These are phyloP conservation scores for Dendroctonus valens DNA, from an alignment of 1,140 invertebrate species.

Conservation along the genomic window DNA sequence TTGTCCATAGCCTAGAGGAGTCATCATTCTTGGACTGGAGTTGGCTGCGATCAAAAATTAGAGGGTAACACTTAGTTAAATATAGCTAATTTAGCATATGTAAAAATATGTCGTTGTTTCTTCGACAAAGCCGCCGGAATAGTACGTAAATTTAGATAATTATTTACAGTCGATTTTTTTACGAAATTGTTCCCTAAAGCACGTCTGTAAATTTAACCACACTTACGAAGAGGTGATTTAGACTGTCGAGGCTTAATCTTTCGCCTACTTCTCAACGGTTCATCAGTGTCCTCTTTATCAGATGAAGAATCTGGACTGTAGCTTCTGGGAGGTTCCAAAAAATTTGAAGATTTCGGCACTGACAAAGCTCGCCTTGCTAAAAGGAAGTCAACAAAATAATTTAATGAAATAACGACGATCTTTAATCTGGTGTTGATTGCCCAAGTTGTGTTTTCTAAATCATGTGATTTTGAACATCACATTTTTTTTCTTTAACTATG, in stretches of 20 bases:
- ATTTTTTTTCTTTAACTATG: too few relatives aligned
- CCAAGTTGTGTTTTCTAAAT: too few relatives aligned
- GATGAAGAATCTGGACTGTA: conserved; percentile 18
- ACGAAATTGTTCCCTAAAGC: too few relatives aligned
- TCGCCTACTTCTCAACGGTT: conserved; percentile 19
- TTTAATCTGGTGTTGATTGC: too few relatives aligned
- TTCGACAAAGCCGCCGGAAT: too few relatives aligned
- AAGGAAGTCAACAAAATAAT: not conserved
- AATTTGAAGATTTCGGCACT: conserved; percentile 38
- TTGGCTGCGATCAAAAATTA: conserved; percentile 28
- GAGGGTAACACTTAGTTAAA: too few relatives aligned
- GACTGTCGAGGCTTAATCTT: conserved; percentile 26
- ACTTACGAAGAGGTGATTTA: conserved; percentile 33
- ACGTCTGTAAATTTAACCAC: not conserved
- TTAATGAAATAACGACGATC: too few relatives aligned
- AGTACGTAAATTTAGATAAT: too few relatives aligned
- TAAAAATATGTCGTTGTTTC: too few relatives aligned
- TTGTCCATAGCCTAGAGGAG: conserved; percentile 65
- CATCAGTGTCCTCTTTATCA: conserved; percentile 24
- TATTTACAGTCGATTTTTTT: too few relatives aligned
- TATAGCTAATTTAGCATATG: not conserved
- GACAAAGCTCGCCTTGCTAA: conserved; percentile 37
- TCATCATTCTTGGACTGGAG: conserved; percentile 64
- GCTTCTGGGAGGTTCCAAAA: conserved; percentile 41
- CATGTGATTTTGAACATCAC: too few relatives aligned